These are phyloP conservation scores for Caenorhabditis doughertyi DNA, from an alignment of 2,888 invertebrate genomes.

Conservation along the genomic window DNA sequence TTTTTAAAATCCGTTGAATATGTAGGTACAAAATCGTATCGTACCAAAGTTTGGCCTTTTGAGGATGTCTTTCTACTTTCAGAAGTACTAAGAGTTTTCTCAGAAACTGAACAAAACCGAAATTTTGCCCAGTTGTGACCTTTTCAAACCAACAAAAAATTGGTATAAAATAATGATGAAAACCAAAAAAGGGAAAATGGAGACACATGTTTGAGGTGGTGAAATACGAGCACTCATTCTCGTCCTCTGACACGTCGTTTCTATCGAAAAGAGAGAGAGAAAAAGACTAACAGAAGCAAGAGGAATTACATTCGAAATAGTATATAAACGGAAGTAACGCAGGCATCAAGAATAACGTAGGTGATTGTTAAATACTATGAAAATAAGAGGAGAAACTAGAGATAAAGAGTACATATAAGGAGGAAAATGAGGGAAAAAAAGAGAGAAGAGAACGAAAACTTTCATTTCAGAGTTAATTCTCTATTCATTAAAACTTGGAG, in stretches of 20 bases:
- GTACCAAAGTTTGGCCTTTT: no score
- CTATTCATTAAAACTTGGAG: conserved; percentile 26
- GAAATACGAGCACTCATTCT: conserved; percentile 44
- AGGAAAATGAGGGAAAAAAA: conserved; percentile 10
- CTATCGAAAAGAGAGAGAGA: conserved; percentile 31
- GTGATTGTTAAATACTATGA: conserved; percentile 26
- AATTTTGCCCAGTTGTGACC: no score
- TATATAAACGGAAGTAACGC: conserved; percentile 25
- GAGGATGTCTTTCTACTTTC: no score
- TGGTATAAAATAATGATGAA: conserved; percentile 10
- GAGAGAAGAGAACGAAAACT: background rate
- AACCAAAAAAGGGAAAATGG: conserved; percentile 30
- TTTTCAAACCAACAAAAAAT: conserved; percentile 3
- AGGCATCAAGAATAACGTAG: conserved; percentile 27
- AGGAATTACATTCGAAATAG: conserved; percentile 29
- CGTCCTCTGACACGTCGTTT: conserved; percentile 44
- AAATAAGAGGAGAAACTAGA: conserved; percentile 5
- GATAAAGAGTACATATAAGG: conserved; percentile 33
- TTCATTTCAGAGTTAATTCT: conserved; percentile 5
- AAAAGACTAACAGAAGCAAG: conserved; percentile 36
- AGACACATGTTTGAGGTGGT: conserved; percentile 42
- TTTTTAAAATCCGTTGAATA: no score
- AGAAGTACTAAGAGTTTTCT: background rate
- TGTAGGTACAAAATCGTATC: no score
- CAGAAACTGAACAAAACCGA: no score